phyloP scores from a whole-genome alignment of 2,113 vertebrate genomes.

The Dasyurus viverrinus region DNA sequence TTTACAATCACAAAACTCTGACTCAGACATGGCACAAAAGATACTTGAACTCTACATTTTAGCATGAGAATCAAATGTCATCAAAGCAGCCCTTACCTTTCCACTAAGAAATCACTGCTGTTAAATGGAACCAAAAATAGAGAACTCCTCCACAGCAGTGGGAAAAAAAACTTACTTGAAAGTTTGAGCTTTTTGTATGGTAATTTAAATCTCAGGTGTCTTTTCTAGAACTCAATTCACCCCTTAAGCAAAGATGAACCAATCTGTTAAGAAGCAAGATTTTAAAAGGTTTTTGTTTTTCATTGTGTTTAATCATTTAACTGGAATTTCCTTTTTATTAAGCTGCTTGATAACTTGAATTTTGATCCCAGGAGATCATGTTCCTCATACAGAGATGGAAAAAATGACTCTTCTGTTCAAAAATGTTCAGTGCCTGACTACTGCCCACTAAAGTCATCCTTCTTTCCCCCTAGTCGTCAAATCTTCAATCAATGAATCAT shows the following conservation, averaged over 20 bases:
- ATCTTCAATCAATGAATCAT: background rate
- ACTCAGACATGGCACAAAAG: slow-evolving; percentile 36
- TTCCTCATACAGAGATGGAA: background rate
- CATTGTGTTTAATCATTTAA: slow-evolving; percentile 31
- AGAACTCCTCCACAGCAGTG: background rate
- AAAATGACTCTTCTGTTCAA: background rate
- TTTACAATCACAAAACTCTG: slow-evolving; percentile 16
- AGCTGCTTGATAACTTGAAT: background rate
- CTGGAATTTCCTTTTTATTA: background rate
- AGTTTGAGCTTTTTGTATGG: slow-evolving; percentile 37
- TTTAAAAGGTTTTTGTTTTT: background rate
- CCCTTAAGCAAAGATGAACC: slow-evolving; percentile 23
- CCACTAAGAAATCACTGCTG: slow-evolving; percentile 39
- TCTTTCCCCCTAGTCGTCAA: background rate
- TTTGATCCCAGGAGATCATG: background rate
- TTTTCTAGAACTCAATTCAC: slow-evolving; percentile 8
- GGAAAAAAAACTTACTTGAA: background rate
- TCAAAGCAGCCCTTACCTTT: background rate
- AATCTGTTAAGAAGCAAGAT: slow-evolving; percentile 9
- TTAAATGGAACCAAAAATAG: slow-evolving; percentile 18
- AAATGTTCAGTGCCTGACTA: background rate
- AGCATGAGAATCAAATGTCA: background rate
- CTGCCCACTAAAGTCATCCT: background rate
- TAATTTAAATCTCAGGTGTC: background rate
- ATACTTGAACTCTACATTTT: background rate